Percentiles rank a stretch among this genome's conserved stretches.
Evolutionary conservation across 2,797 vertebrate genomes (phyloP).

Genomic region (Brachyalestes nurse): DNA sequence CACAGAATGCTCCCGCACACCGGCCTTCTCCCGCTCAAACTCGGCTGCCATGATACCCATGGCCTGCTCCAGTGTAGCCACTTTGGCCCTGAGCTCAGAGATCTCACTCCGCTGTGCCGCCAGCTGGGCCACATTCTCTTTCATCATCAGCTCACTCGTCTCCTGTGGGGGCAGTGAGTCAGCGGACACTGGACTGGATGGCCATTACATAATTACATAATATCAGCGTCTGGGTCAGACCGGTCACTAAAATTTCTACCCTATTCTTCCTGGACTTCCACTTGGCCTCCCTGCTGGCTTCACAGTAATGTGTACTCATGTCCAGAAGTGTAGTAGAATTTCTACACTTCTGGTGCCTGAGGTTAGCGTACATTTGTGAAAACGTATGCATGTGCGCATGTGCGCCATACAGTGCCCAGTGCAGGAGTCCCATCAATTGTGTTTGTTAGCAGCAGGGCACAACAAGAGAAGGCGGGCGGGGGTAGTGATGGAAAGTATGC

Average conservation of each 20-base stretch:
- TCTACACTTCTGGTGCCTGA: constrained; percentile 8
- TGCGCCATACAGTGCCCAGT: constrained; percentile 15
- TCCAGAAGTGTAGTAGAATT: not conserved
- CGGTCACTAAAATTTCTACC: not conserved
- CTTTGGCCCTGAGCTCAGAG: constrained; percentile 70
- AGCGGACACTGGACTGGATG: not conserved
- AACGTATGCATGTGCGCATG: not conserved
- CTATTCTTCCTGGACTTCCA: not conserved
- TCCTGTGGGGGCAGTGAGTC: constrained; percentile 71
- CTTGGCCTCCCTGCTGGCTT: not conserved
- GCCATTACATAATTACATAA: constrained; percentile 22
- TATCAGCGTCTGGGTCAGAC: not conserved
- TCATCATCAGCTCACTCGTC: constrained; percentile 75
- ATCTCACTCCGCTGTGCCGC: constrained; percentile 76
- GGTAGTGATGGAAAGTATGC: constrained; percentile 75
- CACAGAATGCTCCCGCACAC: constrained; percentile 57
- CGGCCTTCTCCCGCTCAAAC: constrained; percentile 65
- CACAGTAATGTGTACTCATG: not conserved
- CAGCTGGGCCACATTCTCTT: constrained; percentile 78
- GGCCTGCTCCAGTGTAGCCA: constrained; percentile 75
- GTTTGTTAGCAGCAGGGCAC: constrained; percentile 41
- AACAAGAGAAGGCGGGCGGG: constrained; percentile 44
- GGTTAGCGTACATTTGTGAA: constrained; percentile 22
- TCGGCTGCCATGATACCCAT: constrained; percentile 67
- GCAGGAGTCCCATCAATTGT: constrained; percentile 23